Conservation (phyloP, 2,888 invertebrate genomes). For the Leptopilina myrica region DNA sequence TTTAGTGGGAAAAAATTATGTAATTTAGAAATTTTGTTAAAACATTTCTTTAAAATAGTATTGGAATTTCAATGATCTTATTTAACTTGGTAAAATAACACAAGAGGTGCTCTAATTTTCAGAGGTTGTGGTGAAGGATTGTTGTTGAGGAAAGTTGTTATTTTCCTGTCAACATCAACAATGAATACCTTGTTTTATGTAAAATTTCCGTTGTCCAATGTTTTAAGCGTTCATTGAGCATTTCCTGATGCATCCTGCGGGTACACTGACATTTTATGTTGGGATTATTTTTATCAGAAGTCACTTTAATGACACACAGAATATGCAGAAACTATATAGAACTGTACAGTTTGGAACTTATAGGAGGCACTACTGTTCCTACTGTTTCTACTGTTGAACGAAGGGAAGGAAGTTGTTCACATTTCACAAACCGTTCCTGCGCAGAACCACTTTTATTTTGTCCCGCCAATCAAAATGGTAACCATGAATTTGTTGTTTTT, state of each 20-base stretch:
- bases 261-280: slow-evolving; percentile 30
- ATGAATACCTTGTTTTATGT: slow-evolving; percentile 31
- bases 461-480: no score
- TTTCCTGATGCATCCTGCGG: slow-evolving; percentile 3
- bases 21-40: background rate
- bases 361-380: no score
- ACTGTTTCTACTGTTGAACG: no score
- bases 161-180: slow-evolving; percentile 14
- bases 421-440: no score
- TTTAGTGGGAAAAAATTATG: background rate
- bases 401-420: no score
- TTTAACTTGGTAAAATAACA: background rate
- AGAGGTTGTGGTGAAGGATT: background rate
- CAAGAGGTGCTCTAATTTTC: slow-evolving; percentile 21
- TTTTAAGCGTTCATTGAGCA: slow-evolving; percentile 16
- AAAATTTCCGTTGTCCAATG: background rate
- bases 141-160: background rate
- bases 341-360: background rate
- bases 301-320: slow-evolving; percentile 6
- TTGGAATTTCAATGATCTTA: background rate
- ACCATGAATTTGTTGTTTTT: no score
- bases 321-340: background rate
- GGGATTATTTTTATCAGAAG: slow-evolving; percentile 14
- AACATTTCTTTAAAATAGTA: background rate
- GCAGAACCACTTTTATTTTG: no score